These are phyloP conservation scores for Aleadryas rufinucha DNA, from an alignment of 2,113 vertebrate species.

Conservation along the genomic window DNA sequence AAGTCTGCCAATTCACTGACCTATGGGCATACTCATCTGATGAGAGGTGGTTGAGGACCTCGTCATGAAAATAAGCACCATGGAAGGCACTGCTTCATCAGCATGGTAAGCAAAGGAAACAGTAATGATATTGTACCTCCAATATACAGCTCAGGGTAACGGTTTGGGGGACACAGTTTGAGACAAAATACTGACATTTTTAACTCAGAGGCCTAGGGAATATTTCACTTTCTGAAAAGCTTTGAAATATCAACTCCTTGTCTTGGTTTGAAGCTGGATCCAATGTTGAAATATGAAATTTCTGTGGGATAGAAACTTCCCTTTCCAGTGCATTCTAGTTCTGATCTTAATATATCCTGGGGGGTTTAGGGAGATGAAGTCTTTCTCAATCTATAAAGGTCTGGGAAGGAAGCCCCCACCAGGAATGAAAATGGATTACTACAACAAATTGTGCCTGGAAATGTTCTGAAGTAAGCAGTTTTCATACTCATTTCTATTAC, in stretches of 20 bases:
- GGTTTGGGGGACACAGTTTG: neutral
- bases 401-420: neutral
- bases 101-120: neutral
- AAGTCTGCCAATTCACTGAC: neutral
- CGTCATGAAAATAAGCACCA: neutral
- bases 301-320: neutral
- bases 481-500: neutral
- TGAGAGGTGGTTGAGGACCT: accelerated
- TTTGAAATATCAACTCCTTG: neutral
- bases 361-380: neutral
- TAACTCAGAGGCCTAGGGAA: neutral
- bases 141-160: neutral
- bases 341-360: neutral
- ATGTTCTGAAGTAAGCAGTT: slow-evolving; percentile 25
- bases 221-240: neutral
- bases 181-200: neutral
- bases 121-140: neutral
- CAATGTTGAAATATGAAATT: neutral
- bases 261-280: neutral
- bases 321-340: neutral
- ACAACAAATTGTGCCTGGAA: neutral
- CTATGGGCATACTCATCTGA: neutral
- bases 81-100: neutral
- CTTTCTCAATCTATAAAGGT: neutral
- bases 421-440: neutral